These are phyloP conservation scores for Chamaetylas fuelleborni DNA, from an alignment of 2,113 vertebrate genomes.

Conservation along the genomic window DNA sequence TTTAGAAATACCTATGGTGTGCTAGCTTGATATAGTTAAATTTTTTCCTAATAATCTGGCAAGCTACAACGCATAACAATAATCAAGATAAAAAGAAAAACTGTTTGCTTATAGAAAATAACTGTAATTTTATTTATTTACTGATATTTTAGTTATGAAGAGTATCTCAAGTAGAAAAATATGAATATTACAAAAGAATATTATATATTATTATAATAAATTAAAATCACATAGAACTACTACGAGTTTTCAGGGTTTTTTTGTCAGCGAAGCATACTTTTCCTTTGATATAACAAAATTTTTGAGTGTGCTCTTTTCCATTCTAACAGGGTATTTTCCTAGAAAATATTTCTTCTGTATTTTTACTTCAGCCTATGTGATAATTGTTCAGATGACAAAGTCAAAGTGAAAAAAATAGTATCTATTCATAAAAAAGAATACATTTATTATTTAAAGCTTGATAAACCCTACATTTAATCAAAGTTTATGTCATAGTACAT, in stretches of 20 bases:
- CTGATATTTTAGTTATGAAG: neutral
- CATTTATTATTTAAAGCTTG: neutral
- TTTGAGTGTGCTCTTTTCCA: rapidly evolving
- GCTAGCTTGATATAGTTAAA: neutral
- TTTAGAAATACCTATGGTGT: neutral
- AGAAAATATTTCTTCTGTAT: neutral
- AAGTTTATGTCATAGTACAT: neutral
- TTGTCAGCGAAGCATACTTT: neutral
- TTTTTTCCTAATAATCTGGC: neutral
- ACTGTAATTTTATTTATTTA: neutral
- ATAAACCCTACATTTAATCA: neutral
- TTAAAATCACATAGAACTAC: neutral
- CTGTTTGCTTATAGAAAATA: neutral
- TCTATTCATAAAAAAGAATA: neutral
- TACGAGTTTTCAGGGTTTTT: neutral
- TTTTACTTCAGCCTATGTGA: neutral
- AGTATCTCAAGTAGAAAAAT: neutral
- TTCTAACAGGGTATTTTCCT: neutral
- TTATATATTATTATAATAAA: neutral
- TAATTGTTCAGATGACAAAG: neutral
- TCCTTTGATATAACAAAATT: neutral
- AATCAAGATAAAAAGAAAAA: neutral
- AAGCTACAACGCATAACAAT: neutral
- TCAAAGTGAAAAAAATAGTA: neutral
- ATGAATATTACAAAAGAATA: neutral